Evolutionary conservation across 2,113 vertebrate species (phyloP), one percentile per base, ranked within the genome.

Genomic region (Prunella fulvescens): DNA sequence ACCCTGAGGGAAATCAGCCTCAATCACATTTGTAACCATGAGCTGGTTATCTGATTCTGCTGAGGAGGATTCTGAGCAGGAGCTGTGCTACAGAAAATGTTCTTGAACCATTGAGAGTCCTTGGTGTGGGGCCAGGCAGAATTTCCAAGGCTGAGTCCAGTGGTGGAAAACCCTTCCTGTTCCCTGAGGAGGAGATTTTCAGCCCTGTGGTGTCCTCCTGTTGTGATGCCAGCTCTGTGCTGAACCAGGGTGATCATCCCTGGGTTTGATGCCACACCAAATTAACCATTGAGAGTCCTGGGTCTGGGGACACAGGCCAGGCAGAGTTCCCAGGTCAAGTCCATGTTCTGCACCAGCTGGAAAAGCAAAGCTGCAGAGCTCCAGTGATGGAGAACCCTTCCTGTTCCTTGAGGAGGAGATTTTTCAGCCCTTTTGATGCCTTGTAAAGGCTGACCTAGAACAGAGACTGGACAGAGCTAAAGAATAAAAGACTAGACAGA

Each of bases 131-230:
- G 17, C 9, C 56, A 44, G 45, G 61, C 57, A 50, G 12, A 13
- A 7, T 8, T 7, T 22, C 37, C 33, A 3, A 11, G 10, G 10
- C 9, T 4, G 6, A 12, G 7, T 7, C 1, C 1, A 0, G 18
- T 15, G n/a, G 12, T 1, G 3, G n/a, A 44, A 51, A 72, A 19
- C 47, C 26, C 14, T 76, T 42, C 53, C 44, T 2, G 0, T 5
- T 25, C 22, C 23, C 42, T 6, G 16, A 56, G 29, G 50, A 71
- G 48, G 10, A 31, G 29, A n/a, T 47, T 60, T 54, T 44, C 54
- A 31, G 40, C 5, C 3, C 0, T 3, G 29, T 17, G 29, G 18
- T 65, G 71, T n/a, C 56, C 56, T 57, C 33, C 33, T 57, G 56
- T 22, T 56, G 54, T 56, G 53, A 5, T 0, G 5, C 37, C 80